Base-by-base conservation (phyloP, 2,797 vertebrate genomes). In the Poecile montanus region DNA sequence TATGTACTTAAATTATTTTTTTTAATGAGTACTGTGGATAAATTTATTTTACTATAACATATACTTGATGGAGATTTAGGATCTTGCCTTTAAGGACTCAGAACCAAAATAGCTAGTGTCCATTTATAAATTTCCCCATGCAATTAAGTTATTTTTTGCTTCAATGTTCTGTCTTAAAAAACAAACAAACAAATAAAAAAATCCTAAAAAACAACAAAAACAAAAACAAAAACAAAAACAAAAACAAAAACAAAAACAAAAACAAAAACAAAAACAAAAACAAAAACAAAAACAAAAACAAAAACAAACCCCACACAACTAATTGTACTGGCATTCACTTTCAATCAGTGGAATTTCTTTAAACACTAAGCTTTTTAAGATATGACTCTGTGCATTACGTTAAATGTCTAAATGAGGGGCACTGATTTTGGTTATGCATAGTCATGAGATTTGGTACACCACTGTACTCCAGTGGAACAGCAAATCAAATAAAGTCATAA, bases 291-390 rank as follows among this genome's bases (percentile, higher is more conserved):
- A 34, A 34, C 21, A 71, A n/a, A 68, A 76, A 45, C 5, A n/a
- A 53, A 38, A 61, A n/a, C 4, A 70, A 79, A 6, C 0, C 0
- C 1, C 29, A 6, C 16, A 9, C 6, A 73, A n/a, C 13, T 22
- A 78, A 23, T 3, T 58, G 6, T 29, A 73, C 5, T 32, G 17
- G 20, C 7, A 66, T 44, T 81, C 48, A 27, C 7, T 75, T 81
- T 54, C 21, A 79, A 20, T 57, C 57, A 63, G 11, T 26, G 10
- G 16, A 45, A 74, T 60, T 79, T 88, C 22, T 56, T 82, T 82
- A 70, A 75, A 72, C 11, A 40, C 1, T 36, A 60, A 40, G 19
- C 2, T 71, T 72, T 78, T 53, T 30, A 92, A 72, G 29, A 72
- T 36, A 75, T 3, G 5, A 25, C 2, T 50, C n/a, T n/a, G 12